These are phyloP conservation scores for Chaetodon trifascialis DNA, from an alignment of 2,113 vertebrate genomes.

Conservation along the genomic window DNA sequence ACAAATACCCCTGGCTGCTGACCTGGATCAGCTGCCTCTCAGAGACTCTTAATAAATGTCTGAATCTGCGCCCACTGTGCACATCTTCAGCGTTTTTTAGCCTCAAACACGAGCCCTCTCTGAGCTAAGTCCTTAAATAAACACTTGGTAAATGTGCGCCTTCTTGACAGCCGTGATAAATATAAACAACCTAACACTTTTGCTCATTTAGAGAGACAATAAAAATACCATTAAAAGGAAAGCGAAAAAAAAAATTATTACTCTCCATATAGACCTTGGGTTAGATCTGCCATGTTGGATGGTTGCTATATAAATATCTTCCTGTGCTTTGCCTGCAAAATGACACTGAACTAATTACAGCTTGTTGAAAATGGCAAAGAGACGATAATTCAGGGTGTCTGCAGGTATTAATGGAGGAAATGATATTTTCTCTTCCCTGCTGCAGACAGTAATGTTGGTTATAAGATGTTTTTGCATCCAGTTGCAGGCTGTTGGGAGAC, in stretches of 20 bases:
- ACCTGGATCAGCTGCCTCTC: conserved; percentile 52
- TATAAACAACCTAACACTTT: neutral
- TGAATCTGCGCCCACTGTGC: neutral
- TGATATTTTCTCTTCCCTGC: neutral
- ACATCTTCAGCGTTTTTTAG: neutral
- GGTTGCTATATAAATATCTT: neutral
- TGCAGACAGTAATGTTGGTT: neutral
- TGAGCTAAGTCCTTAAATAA: neutral
- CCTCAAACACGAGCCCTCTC: neutral
- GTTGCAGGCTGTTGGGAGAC: too few species aligned
- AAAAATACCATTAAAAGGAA: neutral
- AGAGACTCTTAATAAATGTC: conserved; percentile 32
- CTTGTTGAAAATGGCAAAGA: neutral
- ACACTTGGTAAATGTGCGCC: neutral
- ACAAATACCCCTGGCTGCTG: conserved; percentile 33
- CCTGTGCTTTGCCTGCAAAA: neutral
- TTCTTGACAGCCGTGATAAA: neutral
- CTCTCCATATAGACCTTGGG: neutral
- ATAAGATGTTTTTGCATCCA: too few species aligned
- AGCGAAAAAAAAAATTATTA: neutral
- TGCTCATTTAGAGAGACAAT: neutral
- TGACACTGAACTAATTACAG: neutral
- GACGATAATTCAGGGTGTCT: neutral
- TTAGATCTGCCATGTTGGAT: neutral
- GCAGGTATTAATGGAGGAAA: neutral